Evolutionary conservation across 2,113 vertebrate species (phyloP).

Genomic region (Takifugu flavidus): DNA sequence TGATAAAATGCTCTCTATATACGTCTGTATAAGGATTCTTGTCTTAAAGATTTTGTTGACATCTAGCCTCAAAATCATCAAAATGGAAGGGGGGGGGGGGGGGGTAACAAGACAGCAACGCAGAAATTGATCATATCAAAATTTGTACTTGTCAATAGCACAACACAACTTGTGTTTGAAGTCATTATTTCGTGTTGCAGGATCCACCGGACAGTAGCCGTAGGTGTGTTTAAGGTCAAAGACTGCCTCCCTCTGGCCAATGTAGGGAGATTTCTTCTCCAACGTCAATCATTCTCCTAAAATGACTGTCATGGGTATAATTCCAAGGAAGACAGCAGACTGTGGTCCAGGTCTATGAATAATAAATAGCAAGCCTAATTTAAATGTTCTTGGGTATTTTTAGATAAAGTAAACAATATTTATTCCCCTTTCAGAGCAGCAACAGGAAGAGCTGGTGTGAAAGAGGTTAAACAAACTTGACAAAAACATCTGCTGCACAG

Average conservation of each 20-base stretch:
- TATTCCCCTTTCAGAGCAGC: neutral
- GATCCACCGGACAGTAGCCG: neutral
- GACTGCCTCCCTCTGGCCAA: conserved; percentile 42
- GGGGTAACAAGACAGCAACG: too few relatives aligned
- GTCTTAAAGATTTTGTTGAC: too few relatives aligned
- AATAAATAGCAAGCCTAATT: neutral
- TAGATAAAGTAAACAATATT: neutral
- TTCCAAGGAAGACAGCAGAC: neutral
- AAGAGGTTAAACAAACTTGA: neutral
- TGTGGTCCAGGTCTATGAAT: neutral
- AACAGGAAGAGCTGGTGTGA: conserved; percentile 13
- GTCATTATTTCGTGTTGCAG: too few relatives aligned
- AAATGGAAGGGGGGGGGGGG: too few relatives aligned
- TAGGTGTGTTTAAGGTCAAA: neutral
- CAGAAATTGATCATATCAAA: too few relatives aligned
- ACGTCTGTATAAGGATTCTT: too few relatives aligned
- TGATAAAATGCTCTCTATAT: too few relatives aligned
- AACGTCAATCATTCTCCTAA: too few relatives aligned
- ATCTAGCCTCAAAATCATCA: too few relatives aligned
- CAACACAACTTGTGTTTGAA: too few relatives aligned
- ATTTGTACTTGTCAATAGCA: too few relatives aligned
- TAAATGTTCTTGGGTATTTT: neutral
- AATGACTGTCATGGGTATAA: too few relatives aligned
- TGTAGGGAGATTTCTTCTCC: neutral
- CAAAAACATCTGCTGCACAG: conserved; percentile 43